phyloP scores from a whole-genome alignment of 2,113 vertebrate genomes.

The Protobothrops mucrosquamatus region DNA sequence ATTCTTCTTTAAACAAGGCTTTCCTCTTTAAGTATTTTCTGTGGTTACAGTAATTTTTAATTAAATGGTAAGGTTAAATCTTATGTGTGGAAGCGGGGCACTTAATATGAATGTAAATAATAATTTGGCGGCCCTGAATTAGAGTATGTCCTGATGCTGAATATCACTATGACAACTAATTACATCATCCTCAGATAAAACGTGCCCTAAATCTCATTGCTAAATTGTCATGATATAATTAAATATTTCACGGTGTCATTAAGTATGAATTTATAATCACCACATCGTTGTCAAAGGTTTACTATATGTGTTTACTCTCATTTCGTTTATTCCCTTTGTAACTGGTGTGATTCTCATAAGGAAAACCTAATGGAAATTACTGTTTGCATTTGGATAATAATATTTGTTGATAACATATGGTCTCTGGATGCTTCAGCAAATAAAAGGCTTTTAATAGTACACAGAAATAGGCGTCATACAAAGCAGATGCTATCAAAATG shows the following conservation, averaged over 20 bases:
- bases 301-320: constrained; percentile 59
- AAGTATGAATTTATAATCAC: constrained; percentile 43
- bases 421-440: constrained; percentile 78
- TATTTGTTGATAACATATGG: constrained; percentile 83
- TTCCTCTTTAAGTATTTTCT: constrained; percentile 49
- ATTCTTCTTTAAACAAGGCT: constrained; percentile 42
- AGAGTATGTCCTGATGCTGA: constrained; percentile 66
- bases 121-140: constrained; percentile 38
- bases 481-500: constrained; percentile 74
- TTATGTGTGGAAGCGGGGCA: constrained; percentile 48
- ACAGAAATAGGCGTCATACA: constrained; percentile 68
- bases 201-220: constrained; percentile 62
- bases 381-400: constrained; percentile 79
- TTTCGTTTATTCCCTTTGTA: constrained; percentile 74
- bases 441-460: constrained; percentile 80
- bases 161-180: constrained; percentile 75
- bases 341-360: constrained; percentile 65
- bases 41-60: constrained; percentile 56
- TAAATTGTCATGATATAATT: constrained; percentile 50
- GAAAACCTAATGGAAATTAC: constrained; percentile 77
- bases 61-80: constrained; percentile 57
- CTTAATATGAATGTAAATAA: constrained; percentile 68
- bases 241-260: constrained; percentile 47
- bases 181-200: constrained; percentile 65
- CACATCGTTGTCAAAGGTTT: constrained; percentile 64